Evolutionary conservation across 2,113 vertebrate species (phyloP).

Genomic region (Marmota monax): DNA sequence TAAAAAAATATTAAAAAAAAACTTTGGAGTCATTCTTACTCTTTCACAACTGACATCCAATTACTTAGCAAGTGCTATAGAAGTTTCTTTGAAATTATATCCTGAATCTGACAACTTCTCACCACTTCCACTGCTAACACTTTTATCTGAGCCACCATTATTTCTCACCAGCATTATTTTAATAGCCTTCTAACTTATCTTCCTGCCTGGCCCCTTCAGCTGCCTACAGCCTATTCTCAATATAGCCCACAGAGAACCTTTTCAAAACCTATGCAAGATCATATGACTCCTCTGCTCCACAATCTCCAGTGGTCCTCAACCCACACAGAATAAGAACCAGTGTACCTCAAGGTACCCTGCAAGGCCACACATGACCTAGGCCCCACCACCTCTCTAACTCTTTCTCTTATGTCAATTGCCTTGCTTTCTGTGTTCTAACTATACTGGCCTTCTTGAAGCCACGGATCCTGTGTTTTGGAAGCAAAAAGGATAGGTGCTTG

Average conservation of each 20-base stretch:
- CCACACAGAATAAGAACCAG: neutral
- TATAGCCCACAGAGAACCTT: neutral
- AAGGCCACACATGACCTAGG: neutral
- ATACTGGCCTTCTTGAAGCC: neutral
- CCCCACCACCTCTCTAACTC: neutral
- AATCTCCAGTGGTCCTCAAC: neutral
- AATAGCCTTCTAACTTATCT: neutral
- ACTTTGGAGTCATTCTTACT: neutral
- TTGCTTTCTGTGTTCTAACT: neutral
- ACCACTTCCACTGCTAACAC: neutral
- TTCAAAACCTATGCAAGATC: neutral
- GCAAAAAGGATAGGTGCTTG: neutral
- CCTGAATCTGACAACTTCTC: neutral
- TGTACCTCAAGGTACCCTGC: neutral
- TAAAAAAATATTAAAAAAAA: neutral
- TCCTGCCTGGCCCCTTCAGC: neutral
- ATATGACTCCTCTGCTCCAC: neutral
- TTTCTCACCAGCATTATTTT: neutral
- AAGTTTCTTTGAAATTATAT: slow-evolving; percentile 32
- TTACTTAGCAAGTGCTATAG: slow-evolving; percentile 16
- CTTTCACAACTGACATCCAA: slow-evolving; percentile 1
- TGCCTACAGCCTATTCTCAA: neutral
- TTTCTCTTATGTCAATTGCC: neutral
- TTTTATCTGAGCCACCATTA: neutral
- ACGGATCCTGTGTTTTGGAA: neutral